Percentiles rank a stretch among this genome's conserved stretches.
phyloP scores from a whole-genome alignment of 2,113 vertebrate genomes.

The Sebastes fasciatus region DNA sequence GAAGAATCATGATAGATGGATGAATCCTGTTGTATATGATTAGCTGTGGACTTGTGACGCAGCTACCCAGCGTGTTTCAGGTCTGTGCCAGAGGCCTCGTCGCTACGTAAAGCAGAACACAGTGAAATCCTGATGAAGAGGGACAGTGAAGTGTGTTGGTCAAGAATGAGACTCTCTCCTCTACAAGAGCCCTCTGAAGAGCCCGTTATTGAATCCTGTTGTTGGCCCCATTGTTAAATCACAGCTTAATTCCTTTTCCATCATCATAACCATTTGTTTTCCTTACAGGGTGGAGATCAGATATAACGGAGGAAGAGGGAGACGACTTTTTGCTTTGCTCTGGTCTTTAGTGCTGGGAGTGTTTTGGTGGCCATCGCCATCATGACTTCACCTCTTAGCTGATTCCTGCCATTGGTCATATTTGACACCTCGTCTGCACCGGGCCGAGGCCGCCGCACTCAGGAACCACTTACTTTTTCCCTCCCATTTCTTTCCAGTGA shows the following conservation, averaged over 20 bases:
- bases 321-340: constrained; percentile 27
- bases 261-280: constrained; percentile 83
- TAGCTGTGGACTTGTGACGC: neutral
- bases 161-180: constrained; percentile 68
- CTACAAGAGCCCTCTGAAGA: constrained; percentile 48
- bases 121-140: constrained; percentile 67
- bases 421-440: constrained; percentile 62
- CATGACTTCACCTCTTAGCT: constrained; percentile 58
- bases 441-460: constrained; percentile 17
- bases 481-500: constrained; percentile 7
- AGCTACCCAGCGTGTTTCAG: neutral
- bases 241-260: constrained; percentile 80
- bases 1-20: too few species aligned
- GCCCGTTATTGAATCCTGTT: constrained; percentile 67
- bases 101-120: constrained; percentile 64
- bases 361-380: constrained; percentile 54
- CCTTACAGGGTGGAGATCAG: constrained; percentile 61
- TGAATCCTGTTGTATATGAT: too few species aligned
- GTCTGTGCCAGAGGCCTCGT: constrained; percentile 21
- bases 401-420: constrained; percentile 73
- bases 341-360: constrained; percentile 34
- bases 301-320: constrained; percentile 26
- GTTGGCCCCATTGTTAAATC: constrained; percentile 73
- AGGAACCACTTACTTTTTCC: neutral
- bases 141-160: constrained; percentile 77